These are phyloP conservation scores for Pleuronectes platessa DNA, from an alignment of 2,113 vertebrate species.

Conservation along the genomic window DNA sequence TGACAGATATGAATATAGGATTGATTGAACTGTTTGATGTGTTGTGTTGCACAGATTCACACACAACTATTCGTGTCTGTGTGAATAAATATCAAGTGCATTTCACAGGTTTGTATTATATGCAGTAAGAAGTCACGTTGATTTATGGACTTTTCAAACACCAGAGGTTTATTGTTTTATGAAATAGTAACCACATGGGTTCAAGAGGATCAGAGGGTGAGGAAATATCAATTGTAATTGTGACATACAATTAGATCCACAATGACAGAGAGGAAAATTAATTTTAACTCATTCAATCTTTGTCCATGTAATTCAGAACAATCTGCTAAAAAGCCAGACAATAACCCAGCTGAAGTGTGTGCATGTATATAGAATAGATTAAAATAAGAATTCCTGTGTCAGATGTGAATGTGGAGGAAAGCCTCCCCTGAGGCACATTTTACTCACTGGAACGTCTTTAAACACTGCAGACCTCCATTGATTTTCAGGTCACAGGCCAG, in stretches of 20 bases:
- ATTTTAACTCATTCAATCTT: slow-evolving; percentile 1
- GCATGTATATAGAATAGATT: neutral
- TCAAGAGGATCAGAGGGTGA: neutral
- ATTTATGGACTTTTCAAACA: neutral
- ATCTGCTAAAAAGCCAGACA: neutral
- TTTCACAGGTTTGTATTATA: neutral
- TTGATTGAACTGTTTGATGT: slow-evolving; percentile 20
- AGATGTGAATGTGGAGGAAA: neutral
- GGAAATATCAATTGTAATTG: neutral
- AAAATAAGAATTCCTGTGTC: neutral
- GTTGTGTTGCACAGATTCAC: neutral
- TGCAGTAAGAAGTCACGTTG: neutral
- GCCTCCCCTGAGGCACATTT: slow-evolving; percentile 7
- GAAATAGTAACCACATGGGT: neutral
- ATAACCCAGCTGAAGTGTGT: neutral
- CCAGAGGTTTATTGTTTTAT: neutral
- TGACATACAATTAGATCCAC: neutral
- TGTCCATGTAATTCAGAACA: neutral
- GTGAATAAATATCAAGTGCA: neutral
- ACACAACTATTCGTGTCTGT: neutral
- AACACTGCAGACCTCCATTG: neutral
- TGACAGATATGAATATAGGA: neutral
- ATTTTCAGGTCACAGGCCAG: slow-evolving; percentile 9
- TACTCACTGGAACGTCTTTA: neutral
- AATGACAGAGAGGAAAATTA: neutral